These are phyloP conservation scores for Macropus fuliginosus DNA, from an alignment of 2,797 vertebrate genomes.

Conservation along the genomic window DNA sequence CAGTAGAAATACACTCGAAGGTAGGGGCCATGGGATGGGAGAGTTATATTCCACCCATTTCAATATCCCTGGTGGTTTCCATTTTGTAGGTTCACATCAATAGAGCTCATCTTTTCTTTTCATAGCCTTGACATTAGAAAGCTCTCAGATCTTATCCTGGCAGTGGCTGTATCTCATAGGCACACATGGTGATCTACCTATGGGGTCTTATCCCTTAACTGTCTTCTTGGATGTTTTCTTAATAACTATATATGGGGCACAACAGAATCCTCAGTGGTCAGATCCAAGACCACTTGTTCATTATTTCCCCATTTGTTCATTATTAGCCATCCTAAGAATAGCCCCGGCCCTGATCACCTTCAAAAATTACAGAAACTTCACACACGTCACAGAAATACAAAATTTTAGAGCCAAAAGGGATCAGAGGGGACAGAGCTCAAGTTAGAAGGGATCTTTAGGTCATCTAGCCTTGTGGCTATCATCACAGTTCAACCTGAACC, in stretches of 20 bases:
- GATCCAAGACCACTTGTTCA: not conserved
- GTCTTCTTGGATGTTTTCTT: not conserved
- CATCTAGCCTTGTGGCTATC: too few species aligned
- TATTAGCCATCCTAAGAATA: conserved; percentile 6
- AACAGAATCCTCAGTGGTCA: not conserved
- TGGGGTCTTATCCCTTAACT: not conserved
- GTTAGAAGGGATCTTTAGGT: too few species aligned
- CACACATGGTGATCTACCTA: not conserved
- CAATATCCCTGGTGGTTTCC: conserved; percentile 34
- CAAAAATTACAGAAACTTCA: not conserved
- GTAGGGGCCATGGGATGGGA: too few species aligned
- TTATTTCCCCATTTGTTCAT: not conserved
- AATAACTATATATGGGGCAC: not conserved
- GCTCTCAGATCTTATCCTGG: not conserved
- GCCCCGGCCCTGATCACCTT: not conserved
- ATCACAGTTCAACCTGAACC: too few species aligned
- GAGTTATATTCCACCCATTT: not conserved
- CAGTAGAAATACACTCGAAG: conserved; percentile 18
- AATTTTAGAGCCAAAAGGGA: too few species aligned
- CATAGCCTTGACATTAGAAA: conserved; percentile 10
- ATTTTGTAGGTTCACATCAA: not conserved
- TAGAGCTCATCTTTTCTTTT: conserved; percentile 4
- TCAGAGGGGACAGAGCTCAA: too few species aligned
- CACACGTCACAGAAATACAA: not conserved
- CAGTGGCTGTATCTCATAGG: not conserved